Conservation (phyloP, 2,797 vertebrate genomes). For the Erithacus rubecula region DNA sequence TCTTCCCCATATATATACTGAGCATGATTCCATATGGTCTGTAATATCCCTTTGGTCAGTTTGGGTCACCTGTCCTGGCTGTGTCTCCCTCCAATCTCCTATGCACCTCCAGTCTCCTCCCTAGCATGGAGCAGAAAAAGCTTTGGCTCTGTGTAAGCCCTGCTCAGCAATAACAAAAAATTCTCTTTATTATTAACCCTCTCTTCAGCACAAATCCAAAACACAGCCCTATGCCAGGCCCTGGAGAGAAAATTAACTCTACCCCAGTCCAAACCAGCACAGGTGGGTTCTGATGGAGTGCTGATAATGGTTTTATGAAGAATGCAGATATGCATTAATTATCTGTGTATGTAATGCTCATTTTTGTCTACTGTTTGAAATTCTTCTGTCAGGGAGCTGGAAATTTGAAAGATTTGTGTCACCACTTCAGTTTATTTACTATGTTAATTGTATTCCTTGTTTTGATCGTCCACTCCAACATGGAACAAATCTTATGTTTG, state of each 20-base stretch:
- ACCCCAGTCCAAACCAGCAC: background rate
- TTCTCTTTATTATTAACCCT: background rate
- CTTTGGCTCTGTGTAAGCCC: background rate
- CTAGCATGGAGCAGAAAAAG: background rate
- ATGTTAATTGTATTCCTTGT: background rate
- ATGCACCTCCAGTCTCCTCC: accelerated
- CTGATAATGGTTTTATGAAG: background rate
- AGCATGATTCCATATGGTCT: background rate
- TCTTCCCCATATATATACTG: background rate
- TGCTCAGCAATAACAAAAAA: background rate
- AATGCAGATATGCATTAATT: background rate
- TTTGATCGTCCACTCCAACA: background rate
- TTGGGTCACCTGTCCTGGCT: background rate
- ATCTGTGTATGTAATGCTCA: background rate
- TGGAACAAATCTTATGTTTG: background rate
- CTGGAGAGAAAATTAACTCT: background rate
- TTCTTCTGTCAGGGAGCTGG: background rate
- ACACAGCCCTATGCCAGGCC: background rate
- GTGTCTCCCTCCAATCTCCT: background rate
- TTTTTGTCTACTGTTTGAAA: background rate
- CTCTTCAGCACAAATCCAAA: background rate
- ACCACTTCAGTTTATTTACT: background rate
- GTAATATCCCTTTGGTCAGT: background rate
- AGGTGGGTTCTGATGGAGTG: background rate
- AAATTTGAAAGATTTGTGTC: background rate